Base-by-base conservation (phyloP, 1,140 invertebrate species). In the Drosophila teissieri region DNA sequence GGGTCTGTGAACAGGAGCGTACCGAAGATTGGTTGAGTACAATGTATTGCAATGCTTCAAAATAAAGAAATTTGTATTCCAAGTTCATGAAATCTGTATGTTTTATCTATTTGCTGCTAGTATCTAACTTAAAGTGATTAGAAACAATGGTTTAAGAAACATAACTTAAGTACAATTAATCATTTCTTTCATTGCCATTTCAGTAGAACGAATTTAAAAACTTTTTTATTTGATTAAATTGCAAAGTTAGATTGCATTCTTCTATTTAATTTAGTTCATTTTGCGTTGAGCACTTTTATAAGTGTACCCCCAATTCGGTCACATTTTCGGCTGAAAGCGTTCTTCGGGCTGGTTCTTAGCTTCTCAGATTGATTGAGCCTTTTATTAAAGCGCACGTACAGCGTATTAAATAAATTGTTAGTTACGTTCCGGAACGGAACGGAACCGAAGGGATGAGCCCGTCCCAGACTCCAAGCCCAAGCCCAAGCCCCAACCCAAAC, bases 361-460 rank as follows among this genome's bases (percentile, higher is more conserved):
- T 34, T 44, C 73, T 44, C 80, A 80, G 84, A 88, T 88, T 89
- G 84, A 88, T 88, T 88, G 80, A 89, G 79, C 84, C 84, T 88
- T 88, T 88, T 88, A 88, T 88, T 88, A 91, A 91, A 90, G 89
- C 84, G 80, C 88, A 91, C 88, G 89, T 91, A 91, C 73, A 88
- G 68, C 88, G 72, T 88, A 91, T 91, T 91, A 91, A 91, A 91
- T 91, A 91, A 91, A 91, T 91, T 91, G 84, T 91, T 91, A 91
- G 88, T 89, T 91, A 91, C 89, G 88, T 88, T 83, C 58, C 70
- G 57, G 72, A 72, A 75, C 73, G 73, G 74, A 75, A 65, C 72
- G 48, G 48, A 51, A 56, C 49, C 44, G 52, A 60, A 70, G 39
- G 19, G 60, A 54, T 46, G 34, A 53, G 68, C 37, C 60, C 34